Evolutionary conservation across 2,888 invertebrate genomes (phyloP).

Genomic region (Erynnis tages): DNA sequence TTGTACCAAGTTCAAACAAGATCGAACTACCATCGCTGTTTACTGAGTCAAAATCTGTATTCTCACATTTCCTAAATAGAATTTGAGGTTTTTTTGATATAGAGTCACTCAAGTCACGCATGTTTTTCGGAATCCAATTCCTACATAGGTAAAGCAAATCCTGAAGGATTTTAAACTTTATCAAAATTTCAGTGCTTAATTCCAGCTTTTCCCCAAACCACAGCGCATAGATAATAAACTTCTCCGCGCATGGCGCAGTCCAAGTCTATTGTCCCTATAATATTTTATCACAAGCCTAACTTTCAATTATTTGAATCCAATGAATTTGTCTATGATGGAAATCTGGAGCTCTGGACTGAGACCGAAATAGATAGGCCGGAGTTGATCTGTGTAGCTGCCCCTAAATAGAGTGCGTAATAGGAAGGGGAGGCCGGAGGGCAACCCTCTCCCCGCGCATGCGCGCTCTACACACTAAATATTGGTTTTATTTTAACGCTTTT

Average conservation of each 20-base stretch:
- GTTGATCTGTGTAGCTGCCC: constrained; percentile 75
- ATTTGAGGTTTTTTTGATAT: too few species aligned
- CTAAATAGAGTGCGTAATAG: constrained; percentile 80
- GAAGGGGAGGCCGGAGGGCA: constrained; percentile 69
- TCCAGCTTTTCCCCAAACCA: constrained; percentile 5
- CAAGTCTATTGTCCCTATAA: constrained; percentile 26
- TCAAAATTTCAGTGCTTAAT: constrained; percentile 11
- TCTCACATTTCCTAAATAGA: too few species aligned
- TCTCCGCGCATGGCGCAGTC: not conserved
- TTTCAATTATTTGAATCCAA: constrained; percentile 58
- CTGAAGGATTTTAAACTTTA: constrained; percentile 2
- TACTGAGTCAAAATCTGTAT: too few species aligned
- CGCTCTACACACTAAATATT: constrained; percentile 57
- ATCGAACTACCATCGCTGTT: too few species aligned
- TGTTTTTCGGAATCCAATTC: too few species aligned
- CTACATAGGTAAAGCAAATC: not conserved
- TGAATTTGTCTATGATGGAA: constrained; percentile 72
- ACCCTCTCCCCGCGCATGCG: constrained; percentile 65
- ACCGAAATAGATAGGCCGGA: constrained; percentile 77
- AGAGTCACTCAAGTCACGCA: too few species aligned
- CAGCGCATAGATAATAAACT: constrained; percentile 17
- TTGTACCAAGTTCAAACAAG: too few species aligned
- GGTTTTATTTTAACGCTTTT: constrained; percentile 73
- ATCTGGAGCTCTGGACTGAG: constrained; percentile 64
- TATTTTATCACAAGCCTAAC: constrained; percentile 28